Evolutionary conservation across 2,113 vertebrate genomes (phyloP).

Genomic region (Bettongia penicillata): DNA sequence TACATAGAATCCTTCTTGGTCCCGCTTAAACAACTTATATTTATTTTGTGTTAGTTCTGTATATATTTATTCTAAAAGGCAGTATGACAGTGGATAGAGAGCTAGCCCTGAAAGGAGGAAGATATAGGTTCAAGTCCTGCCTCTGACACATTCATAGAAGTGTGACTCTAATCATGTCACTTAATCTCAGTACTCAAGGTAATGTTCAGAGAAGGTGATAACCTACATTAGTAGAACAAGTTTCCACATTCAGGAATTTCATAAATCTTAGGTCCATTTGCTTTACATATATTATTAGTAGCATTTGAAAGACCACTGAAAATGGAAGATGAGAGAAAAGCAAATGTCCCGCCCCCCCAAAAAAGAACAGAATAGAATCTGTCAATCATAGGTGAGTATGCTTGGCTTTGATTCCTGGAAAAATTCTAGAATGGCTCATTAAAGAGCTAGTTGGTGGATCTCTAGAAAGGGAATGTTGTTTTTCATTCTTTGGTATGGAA

Average conservation of each 20-base stretch:
- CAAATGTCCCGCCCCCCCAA: background rate
- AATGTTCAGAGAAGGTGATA: too few relatives aligned
- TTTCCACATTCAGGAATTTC: too few relatives aligned
- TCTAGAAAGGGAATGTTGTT: background rate
- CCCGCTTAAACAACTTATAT: background rate
- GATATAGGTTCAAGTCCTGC: too few relatives aligned
- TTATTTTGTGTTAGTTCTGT: background rate
- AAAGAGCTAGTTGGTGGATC: background rate
- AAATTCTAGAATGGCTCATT: background rate
- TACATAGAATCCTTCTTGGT: background rate
- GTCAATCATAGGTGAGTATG: too few relatives aligned
- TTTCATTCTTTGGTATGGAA: too few relatives aligned
- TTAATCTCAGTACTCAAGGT: too few relatives aligned
- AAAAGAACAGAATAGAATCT: too few relatives aligned
- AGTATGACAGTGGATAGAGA: background rate
- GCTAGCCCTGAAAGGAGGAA: background rate
- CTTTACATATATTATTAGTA: too few relatives aligned
- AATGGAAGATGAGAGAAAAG: background rate
- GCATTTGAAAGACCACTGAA: background rate
- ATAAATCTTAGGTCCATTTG: too few relatives aligned
- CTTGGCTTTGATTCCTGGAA: background rate
- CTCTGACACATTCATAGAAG: background rate
- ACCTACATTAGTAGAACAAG: too few relatives aligned
- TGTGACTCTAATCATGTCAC: too few relatives aligned
- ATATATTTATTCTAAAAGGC: background rate